phyloP scores from a whole-genome alignment of 92 coral and sea anemone genomes.

The Micromussa lordhowensis region DNA sequence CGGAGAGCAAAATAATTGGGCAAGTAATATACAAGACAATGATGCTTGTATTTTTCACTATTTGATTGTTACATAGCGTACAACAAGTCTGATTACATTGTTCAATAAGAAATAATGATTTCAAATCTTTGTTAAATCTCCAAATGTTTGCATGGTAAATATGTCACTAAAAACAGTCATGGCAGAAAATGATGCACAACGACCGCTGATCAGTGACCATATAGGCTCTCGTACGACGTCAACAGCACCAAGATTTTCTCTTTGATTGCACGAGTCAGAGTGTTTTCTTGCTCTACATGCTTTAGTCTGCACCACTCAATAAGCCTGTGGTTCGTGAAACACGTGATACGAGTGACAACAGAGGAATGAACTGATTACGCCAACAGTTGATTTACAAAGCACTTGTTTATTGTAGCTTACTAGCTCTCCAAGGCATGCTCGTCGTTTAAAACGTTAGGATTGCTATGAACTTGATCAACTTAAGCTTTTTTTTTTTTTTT shows the following conservation, averaged over 20 bases:
- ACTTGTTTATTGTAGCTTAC: no score
- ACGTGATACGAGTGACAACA: no score
- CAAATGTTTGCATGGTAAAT: constrained; percentile 54
- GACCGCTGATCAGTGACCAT: constrained; percentile 60
- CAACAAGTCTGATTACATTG: constrained; percentile 51
- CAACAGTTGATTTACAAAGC: no score
- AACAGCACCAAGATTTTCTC: constrained; percentile 14
- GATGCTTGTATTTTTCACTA: constrained; percentile 51
- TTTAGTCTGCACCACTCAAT: no score
- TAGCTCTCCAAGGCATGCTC: no score
- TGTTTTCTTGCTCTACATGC: no score
- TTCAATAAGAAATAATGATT: constrained; percentile 66
- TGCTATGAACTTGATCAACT: no score
- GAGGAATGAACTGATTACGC: no score
- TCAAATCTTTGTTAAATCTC: constrained; percentile 61
- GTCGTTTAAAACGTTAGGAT: no score
- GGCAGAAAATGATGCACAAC: constrained; percentile 54
- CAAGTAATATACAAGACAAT: constrained; percentile 64
- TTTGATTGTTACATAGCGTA: constrained; percentile 58
- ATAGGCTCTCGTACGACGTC: constrained; percentile 67
- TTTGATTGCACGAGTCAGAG: constrained; percentile 33
- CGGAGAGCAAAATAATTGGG: constrained; percentile 21
- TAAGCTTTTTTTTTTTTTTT: no score
- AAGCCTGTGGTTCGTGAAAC: no score
- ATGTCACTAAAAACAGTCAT: constrained; percentile 79